Conservation (phyloP, 2,888 invertebrate species). For the Conops quadrifasciatus region DNA sequence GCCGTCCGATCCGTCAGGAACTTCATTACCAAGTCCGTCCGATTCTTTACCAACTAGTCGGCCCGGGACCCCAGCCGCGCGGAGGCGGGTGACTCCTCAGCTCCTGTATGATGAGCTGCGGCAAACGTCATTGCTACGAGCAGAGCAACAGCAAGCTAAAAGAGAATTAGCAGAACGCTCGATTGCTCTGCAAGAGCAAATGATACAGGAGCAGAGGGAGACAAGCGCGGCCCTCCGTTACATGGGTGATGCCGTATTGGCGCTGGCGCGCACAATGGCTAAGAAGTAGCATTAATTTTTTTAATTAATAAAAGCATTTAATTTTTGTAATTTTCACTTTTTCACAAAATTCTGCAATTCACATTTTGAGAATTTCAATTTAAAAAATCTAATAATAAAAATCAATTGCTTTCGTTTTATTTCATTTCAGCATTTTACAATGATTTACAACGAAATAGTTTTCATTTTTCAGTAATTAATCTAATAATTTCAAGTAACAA, state of each 20-base stretch:
- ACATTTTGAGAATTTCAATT: too few relatives aligned
- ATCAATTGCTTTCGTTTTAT: too few relatives aligned
- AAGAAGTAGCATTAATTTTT: too few relatives aligned
- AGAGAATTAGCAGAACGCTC: not conserved
- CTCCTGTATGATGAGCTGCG: not conserved
- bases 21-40: not conserved
- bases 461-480: too few relatives aligned
- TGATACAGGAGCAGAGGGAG: not conserved
- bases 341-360: too few relatives aligned
- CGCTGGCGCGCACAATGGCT: not conserved
- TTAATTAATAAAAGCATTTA: too few relatives aligned
- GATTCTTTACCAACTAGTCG: not conserved
- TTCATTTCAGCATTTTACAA: too few relatives aligned
- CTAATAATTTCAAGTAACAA: too few relatives aligned
- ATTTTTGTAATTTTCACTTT: too few relatives aligned
- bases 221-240: not conserved
- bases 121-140: not conserved
- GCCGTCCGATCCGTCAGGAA: not conserved
- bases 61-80: not conserved
- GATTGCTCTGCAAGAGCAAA: slow-evolving; percentile 7
- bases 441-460: too few relatives aligned
- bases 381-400: too few relatives aligned
- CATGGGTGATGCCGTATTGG: not conserved
- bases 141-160: not conserved
- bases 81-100: not conserved